Conservation (phyloP, 2,113 vertebrate genomes). For the Stercorarius parasiticus region DNA sequence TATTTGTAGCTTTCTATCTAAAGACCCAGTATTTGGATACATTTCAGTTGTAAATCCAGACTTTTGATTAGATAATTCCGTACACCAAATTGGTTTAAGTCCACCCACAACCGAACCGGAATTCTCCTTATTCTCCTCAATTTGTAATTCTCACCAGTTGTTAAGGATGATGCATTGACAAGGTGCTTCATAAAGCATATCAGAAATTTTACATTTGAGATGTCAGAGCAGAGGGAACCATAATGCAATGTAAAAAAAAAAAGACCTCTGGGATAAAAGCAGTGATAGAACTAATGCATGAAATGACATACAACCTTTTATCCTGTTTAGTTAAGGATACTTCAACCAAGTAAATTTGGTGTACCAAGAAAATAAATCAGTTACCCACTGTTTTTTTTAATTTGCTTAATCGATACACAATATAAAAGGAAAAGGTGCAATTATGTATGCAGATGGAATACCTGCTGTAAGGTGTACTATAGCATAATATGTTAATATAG, state of each 20-base stretch:
- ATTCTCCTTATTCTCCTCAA: neutral
- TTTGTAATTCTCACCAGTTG: neutral
- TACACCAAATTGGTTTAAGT: neutral
- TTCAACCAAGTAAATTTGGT: neutral
- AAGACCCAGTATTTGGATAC: neutral
- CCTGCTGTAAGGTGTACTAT: neutral
- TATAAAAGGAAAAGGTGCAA: neutral
- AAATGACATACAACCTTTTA: neutral
- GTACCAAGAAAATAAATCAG: neutral
- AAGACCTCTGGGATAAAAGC: neutral
- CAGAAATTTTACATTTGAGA: neutral
- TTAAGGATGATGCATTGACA: neutral
- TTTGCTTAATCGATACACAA: neutral
- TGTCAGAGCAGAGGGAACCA: neutral
- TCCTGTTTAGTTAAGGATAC: neutral
- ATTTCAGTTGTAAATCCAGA: neutral
- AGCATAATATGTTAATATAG: neutral
- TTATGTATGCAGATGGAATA: neutral
- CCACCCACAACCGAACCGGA: neutral
- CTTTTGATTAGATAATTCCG: neutral
- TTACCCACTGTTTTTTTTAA: neutral
- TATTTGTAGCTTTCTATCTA: neutral
- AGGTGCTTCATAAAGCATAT: neutral
- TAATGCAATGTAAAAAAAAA: neutral
- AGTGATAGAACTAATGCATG: neutral